These are phyloP conservation scores for Triops cancriformis DNA, from an alignment of 1,140 invertebrate genomes.

Conservation along the genomic window DNA sequence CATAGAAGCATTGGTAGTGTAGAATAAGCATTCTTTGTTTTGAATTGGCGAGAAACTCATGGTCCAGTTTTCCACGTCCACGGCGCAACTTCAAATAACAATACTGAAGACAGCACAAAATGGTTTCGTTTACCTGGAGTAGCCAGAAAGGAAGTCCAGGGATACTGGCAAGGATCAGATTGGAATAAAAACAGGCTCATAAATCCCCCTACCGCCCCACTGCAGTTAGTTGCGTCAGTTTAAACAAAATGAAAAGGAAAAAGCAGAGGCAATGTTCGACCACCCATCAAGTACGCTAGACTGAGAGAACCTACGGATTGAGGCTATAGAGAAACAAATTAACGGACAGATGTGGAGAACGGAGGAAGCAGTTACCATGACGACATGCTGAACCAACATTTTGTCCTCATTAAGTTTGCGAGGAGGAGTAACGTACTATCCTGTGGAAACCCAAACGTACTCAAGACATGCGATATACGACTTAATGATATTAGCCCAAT, in stretches of 20 bases:
- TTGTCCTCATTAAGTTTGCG: not conserved
- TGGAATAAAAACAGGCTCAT: no score
- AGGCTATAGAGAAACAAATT: not conserved
- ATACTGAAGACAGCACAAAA: no score
- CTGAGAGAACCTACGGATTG: not conserved
- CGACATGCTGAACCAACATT: not conserved
- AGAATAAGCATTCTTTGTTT: not conserved
- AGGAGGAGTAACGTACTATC: not conserved
- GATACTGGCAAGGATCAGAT: no score
- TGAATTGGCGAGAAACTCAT: not conserved
- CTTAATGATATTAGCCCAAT: not conserved
- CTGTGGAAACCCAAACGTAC: not conserved
- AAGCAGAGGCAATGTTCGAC: not conserved
- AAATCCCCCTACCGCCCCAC: no score
- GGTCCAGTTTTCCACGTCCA: not conserved
- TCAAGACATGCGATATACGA: constrained; percentile 9
- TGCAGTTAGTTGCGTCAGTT: no score
- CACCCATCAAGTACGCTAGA: not conserved
- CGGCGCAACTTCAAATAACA: no score
- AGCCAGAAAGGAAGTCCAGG: no score
- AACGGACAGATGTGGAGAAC: not conserved
- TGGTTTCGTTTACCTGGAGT: no score
- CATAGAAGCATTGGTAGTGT: not conserved
- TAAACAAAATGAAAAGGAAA: no score
- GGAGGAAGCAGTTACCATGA: not conserved